Conservation (phyloP, 1,140 invertebrate genomes). For the Leptinotarsa defecta region DNA sequence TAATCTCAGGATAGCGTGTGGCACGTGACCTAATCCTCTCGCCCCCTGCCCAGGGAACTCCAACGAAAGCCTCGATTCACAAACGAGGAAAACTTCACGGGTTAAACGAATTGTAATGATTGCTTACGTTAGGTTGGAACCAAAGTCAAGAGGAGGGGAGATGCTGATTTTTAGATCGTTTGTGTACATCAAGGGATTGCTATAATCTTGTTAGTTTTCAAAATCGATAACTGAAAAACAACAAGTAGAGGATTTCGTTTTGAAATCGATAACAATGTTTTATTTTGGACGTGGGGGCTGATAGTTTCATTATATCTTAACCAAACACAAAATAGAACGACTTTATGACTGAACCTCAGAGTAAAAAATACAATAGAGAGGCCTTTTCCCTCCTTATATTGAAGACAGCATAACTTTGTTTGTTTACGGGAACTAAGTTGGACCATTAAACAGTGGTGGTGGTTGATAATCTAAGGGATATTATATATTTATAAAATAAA, state of each 20-base stretch:
- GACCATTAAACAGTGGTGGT: too few species aligned
- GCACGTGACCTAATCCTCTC: constrained; percentile 18
- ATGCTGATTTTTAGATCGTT: constrained; percentile 4
- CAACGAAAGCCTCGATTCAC: background rate
- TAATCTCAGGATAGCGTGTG: constrained; percentile 22
- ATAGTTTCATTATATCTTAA: too few species aligned
- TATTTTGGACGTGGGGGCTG: too few species aligned
- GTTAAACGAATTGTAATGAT: constrained; percentile 27
- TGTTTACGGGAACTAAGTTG: too few species aligned
- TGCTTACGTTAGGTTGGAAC: constrained; percentile 8
- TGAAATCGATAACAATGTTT: too few species aligned
- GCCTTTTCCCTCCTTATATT: too few species aligned
- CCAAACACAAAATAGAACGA: too few species aligned
- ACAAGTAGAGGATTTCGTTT: background rate
- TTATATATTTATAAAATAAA: too few species aligned
- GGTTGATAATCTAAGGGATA: too few species aligned
- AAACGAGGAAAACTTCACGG: constrained; percentile 9
- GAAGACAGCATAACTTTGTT: too few species aligned
- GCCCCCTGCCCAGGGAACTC: background rate
- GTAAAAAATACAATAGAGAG: too few species aligned
- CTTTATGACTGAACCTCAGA: too few species aligned
- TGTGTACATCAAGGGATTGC: background rate
- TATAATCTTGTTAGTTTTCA: background rate
- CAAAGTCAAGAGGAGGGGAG: constrained; percentile 4
- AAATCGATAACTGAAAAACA: background rate